Evolutionary conservation across 1,140 invertebrate species (phyloP), one percentile per base, ranked within the genome.

Genomic region (Leptopilina clavipes): DNA sequence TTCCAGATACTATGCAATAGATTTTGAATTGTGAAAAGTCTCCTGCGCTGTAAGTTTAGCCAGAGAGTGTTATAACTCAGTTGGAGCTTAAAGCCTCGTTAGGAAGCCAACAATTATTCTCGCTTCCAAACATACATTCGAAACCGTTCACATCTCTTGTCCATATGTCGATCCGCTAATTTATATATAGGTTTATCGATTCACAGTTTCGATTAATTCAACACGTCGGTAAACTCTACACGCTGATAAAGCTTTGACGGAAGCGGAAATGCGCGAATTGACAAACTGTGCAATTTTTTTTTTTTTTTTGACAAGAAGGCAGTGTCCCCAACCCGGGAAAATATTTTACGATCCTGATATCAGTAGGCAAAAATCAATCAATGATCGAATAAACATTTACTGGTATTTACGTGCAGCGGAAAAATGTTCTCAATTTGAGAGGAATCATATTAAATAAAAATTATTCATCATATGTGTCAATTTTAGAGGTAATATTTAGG

Each of bases 61-160:
- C 19, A 56, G 84, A 56, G 84, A 86, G 83, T 84, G 70, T 75
- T 83, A 85, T 85, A 79, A 75, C 73, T 86, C 79, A 80, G 74
- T 65, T 70, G 76, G 75, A 79, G 82, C 83, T 85, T 86, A 83
- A 85, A 84, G 76, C 81, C 82, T 86, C 85, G 84, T 86, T 86
- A 84, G 81, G 71, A 76, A 74, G 79, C 81, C 84, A 85, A 85
- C 83, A 84, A 78, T 79, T 77, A 82, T 86, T 80, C n/a, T 44
- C 37, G 9, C 44, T 40, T 65, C 31, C 73, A 37, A 65, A 31
- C 17, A 19, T 59, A 31, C 72, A 12, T 10, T 18, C 19, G 3
- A 25, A n/a, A 6, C 54, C 19, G 10, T 22, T 22, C 8, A 7
- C 52, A 40, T 17, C 71, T 59, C 31, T 65, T 59, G 19, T 17